These are phyloP conservation scores for Oceanodroma tethys DNA, from an alignment of 2,113 vertebrate species.

Conservation along the genomic window DNA sequence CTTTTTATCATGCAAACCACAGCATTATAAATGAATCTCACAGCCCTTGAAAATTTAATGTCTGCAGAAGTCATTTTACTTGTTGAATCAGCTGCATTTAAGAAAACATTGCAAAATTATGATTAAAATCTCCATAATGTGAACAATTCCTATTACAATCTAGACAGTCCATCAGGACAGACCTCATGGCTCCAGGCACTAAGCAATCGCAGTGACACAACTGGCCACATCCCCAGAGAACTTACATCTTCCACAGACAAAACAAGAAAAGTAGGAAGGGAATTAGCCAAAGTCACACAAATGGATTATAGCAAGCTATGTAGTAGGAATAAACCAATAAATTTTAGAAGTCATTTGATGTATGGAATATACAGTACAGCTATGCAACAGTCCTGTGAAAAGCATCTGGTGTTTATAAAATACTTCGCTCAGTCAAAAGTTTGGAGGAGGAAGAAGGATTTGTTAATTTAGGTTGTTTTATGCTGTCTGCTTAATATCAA, in stretches of 20 bases:
- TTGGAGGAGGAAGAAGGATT: neutral
- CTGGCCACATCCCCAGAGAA: neutral
- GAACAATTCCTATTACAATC: neutral
- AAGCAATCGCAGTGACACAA: neutral
- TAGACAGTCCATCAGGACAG: neutral
- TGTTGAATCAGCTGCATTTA: neutral
- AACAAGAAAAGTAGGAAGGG: neutral
- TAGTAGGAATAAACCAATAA: fast-evolving
- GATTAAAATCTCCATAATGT: neutral
- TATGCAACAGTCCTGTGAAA: neutral
- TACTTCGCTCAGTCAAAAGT: neutral
- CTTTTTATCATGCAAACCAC: neutral
- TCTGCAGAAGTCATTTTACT: neutral
- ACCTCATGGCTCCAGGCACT: neutral
- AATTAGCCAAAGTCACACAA: neutral
- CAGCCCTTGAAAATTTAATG: neutral
- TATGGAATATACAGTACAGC: neutral
- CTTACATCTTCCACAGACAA: neutral
- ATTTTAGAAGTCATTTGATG: neutral
- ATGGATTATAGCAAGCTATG: neutral
- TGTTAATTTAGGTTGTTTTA: neutral
- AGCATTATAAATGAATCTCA: neutral
- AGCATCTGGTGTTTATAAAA: neutral
- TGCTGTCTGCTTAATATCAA: neutral
- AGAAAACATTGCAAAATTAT: neutral